Evolutionary conservation across 2,797 vertebrate species (phyloP), one percentile per base, ranked within the genome.

Genomic region (Cephalopachus bancanus): DNA sequence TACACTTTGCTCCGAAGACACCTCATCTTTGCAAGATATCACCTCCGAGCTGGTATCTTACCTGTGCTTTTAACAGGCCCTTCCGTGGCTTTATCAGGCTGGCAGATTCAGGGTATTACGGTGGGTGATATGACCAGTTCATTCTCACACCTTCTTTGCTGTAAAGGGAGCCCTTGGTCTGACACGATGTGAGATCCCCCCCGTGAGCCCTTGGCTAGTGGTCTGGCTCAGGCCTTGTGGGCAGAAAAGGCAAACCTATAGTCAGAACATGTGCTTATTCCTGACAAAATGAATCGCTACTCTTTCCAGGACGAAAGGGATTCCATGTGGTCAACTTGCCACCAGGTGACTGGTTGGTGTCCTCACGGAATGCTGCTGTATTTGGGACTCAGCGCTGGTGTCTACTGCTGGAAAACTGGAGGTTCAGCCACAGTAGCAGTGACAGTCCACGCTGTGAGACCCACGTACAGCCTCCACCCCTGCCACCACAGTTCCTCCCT

Each of bases 281-380:
- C 81, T 76, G 19, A 80, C 44, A 11, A 28, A 95, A 72, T 20
- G 51, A 33, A 78, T 51, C 15, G 28, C 26, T 72, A 30, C 37
- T 67, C 14, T 74, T 84, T 85, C 80, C 12, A 89, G 72, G 57
- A 79, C 67, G 37, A 85, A 92, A 96, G 65, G n/a, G 53, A 64
- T 49, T 37, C 33, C 30, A 0, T 6, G 79, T 37, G 79, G 37
- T 65, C 19, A 20, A 4, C 55, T 10, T 83, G 55, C n/a, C 69
- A 19, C 26, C 17, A 24, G 49, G 10, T 10, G 51, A 24, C 33
- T 1, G 17, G 76, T 7, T 60, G 57, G 26, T 37, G 74, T 55
- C 60, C 60, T 75, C 37, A 17, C 10, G n/a, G 51, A 69, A 62
- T 0, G 20, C 30, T 55, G 0, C 12, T 1, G 20, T 37, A 55